These are phyloP conservation scores for Acridotheres tristis DNA, from an alignment of 2,797 vertebrate genomes.

Conservation along the genomic window DNA sequence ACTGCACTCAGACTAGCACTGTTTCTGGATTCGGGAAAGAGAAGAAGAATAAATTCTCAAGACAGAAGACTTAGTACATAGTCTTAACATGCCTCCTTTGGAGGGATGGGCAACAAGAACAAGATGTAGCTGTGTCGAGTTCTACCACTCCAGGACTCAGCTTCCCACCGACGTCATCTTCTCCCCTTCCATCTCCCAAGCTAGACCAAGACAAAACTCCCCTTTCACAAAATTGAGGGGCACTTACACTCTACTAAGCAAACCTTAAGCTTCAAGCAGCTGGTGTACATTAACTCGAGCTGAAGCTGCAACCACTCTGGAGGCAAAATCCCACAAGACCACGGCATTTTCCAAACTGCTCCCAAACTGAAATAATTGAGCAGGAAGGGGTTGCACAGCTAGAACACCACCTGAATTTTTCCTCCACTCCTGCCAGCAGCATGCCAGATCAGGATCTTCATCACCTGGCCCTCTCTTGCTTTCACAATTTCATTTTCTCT, in stretches of 20 bases:
- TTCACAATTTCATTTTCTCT: neutral
- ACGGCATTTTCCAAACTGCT: accelerated
- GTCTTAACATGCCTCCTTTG: neutral
- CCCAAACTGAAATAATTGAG: neutral
- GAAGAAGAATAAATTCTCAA: neutral
- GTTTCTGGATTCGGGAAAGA: neutral
- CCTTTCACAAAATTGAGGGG: neutral
- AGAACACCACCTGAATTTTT: neutral
- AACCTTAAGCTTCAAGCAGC: neutral
- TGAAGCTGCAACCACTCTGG: neutral
- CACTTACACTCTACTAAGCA: neutral
- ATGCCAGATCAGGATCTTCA: neutral
- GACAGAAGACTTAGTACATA: neutral
- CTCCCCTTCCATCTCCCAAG: neutral
- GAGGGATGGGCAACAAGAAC: neutral
- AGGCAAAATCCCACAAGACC: neutral
- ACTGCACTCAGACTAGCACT: accelerated
- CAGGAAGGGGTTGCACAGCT: accelerated
- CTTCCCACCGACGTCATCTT: accelerated
- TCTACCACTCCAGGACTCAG: neutral
- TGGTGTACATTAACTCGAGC: neutral
- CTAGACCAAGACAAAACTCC: neutral
- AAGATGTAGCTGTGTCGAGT: accelerated
- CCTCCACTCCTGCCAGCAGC: neutral
- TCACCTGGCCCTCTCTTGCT: neutral